Percentiles rank a stretch among this genome's conserved stretches.
These are phyloP conservation scores for Sebastes matsubarae DNA, from an alignment of 2,797 vertebrate genomes.

Conservation along the genomic window DNA sequence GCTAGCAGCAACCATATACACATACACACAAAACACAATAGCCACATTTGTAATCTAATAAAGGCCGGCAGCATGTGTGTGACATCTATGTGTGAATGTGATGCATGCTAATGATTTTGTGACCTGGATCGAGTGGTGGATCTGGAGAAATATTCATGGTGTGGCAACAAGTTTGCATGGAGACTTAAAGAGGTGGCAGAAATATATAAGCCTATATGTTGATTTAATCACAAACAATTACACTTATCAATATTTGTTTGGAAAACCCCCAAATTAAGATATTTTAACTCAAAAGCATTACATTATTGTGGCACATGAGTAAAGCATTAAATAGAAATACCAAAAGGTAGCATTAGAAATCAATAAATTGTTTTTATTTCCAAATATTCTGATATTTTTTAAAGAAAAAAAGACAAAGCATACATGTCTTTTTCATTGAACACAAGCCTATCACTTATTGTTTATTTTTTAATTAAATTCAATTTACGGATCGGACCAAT, in stretches of 20 bases:
- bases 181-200: background rate
- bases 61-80: background rate
- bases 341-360: too few species aligned
- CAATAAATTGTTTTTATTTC: too few species aligned
- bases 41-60: slow-evolving; percentile 15
- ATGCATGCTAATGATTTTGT: background rate
- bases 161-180: background rate
- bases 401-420: too few species aligned
- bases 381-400: too few species aligned
- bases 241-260: background rate
- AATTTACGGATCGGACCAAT: background rate
- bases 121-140: background rate
- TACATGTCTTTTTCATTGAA: too few species aligned
- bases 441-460: too few species aligned
- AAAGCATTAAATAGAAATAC: too few species aligned
- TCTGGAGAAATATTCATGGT: background rate
- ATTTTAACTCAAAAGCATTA: too few species aligned
- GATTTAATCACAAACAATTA: background rate
- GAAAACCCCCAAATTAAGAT: too few species aligned
- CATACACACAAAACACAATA: slow-evolving; percentile 2
- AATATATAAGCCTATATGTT: background rate
- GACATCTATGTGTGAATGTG: background rate
- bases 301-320: too few species aligned
- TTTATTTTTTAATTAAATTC: background rate
- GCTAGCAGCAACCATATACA: slow-evolving; percentile 16